Conservation (phyloP, 2,797 vertebrate species). For the Pampus argenteus region DNA sequence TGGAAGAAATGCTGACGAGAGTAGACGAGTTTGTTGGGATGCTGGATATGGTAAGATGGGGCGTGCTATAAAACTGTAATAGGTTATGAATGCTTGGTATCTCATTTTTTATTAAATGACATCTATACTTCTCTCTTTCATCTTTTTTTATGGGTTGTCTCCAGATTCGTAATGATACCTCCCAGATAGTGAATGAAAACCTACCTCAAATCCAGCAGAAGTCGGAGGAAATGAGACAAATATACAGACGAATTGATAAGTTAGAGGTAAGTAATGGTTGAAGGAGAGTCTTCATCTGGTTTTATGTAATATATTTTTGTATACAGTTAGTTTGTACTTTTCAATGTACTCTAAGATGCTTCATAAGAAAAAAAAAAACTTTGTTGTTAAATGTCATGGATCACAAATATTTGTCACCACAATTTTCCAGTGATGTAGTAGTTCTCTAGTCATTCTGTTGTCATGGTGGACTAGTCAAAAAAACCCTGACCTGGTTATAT, state of each 20-base stretch:
- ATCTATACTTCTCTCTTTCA: not conserved
- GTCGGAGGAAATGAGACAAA: conserved; percentile 91
- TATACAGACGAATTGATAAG: conserved; percentile 93
- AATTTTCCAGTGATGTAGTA: not conserved
- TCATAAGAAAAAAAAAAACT: too few relatives aligned
- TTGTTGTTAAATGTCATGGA: too few relatives aligned
- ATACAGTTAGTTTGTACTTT: not conserved
- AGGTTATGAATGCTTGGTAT: too few relatives aligned
- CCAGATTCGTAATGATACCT: conserved; percentile 91
- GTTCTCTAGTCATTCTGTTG: not conserved
- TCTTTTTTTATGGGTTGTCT: conserved; percentile 7
- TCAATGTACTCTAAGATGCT: too few relatives aligned
- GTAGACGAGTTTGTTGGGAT: conserved; percentile 98
- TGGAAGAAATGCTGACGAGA: conserved; percentile 94
- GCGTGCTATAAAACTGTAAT: not conserved
- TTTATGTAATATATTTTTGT: not conserved
- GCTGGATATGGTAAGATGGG: conserved; percentile 91
- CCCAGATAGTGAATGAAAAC: conserved; percentile 92
- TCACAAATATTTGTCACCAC: not conserved
- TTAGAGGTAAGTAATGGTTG: conserved; percentile 87
- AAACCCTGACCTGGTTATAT: too few relatives aligned
- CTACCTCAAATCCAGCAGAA: conserved; percentile 91
- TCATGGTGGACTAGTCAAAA: too few relatives aligned
- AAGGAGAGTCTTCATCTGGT: not conserved
- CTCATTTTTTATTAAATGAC: not conserved